Base-by-base conservation (phyloP, 2,113 vertebrate genomes). In the Nerophis lumbriciformis region DNA sequence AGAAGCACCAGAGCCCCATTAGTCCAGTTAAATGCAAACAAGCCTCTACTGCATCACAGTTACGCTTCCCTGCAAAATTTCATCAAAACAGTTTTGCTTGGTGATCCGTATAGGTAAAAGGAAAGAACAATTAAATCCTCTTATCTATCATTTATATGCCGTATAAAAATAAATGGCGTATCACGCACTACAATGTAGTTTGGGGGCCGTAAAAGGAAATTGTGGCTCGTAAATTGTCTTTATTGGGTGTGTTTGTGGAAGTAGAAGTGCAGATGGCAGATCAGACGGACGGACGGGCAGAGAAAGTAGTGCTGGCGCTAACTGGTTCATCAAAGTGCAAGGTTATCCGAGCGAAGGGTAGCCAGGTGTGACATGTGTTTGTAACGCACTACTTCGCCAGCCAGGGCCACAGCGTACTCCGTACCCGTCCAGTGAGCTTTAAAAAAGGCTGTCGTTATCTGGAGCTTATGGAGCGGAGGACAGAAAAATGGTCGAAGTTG, bases 341-440 rank as follows among this genome's bases (percentile, higher is more conserved):
- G 39, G 39, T 56, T 42, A 77, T 66, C 66, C 51, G 36, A 11
- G 15, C 44, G 6, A 42, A 21, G 67, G 69, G 72, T 51, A 50
- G 55, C 63, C 75, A 83, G 82, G 72, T 84, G 82, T 66, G 48
- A 69, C 65, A 62, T 63, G 45, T 50, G 67, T 81, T 82, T 78
- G 64, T 76, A 71, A 83, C 8, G 65, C 75, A 75, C 72, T 68
- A 78, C 21, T 80, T 79, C 61, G 80, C 68, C 49, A 61, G 48
- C 67, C 67, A 73, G 53, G n/a, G 42, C 54, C 68, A 77, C 35
- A 66, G 67, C 64, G 78, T 52, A 73, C 6, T 36, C 72, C 19
- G 37, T 53, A 53, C 54, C 42, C 61, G 79, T 59, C 65, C 48
- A 59, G 60, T 47, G 58, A 61, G 72, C 68, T 75, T 71, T 59